These are phyloP conservation scores for Sciaenops ocellatus DNA, from an alignment of 2,797 vertebrate species.

Conservation along the genomic window DNA sequence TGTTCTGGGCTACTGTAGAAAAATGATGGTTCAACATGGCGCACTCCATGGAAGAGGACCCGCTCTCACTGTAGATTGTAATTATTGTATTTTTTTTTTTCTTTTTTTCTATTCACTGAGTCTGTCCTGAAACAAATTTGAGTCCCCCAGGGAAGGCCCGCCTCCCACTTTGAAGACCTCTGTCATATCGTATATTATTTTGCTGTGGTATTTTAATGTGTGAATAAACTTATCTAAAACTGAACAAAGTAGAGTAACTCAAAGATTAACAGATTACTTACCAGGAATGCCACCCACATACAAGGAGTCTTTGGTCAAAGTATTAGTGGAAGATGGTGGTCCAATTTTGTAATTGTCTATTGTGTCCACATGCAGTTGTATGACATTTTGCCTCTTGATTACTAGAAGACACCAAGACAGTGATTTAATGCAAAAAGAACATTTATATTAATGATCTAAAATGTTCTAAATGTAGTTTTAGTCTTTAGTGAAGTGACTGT, in stretches of 20 bases:
- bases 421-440: not conserved
- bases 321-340: constrained; percentile 64
- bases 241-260: not conserved
- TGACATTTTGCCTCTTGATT: constrained; percentile 85
- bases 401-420: constrained; percentile 78
- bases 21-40: too few species aligned
- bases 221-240: not conserved
- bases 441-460: not conserved
- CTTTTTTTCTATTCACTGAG: too few species aligned
- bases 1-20: too few species aligned
- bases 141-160: too few species aligned
- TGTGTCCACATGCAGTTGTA: constrained; percentile 90
- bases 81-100: too few species aligned
- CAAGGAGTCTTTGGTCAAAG: constrained; percentile 81
- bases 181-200: not conserved
- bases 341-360: constrained; percentile 85
- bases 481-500: not conserved
- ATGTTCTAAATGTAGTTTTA: too few species aligned
- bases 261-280: constrained; percentile 68
- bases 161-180: too few species aligned
- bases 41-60: too few species aligned
- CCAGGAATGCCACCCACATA: constrained; percentile 93
- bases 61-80: too few species aligned
- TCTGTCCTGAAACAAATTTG: too few species aligned
- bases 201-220: not conserved